Evolutionary conservation across 1,140 invertebrate genomes (phyloP).

Genomic region (Callitettix versicolor): DNA sequence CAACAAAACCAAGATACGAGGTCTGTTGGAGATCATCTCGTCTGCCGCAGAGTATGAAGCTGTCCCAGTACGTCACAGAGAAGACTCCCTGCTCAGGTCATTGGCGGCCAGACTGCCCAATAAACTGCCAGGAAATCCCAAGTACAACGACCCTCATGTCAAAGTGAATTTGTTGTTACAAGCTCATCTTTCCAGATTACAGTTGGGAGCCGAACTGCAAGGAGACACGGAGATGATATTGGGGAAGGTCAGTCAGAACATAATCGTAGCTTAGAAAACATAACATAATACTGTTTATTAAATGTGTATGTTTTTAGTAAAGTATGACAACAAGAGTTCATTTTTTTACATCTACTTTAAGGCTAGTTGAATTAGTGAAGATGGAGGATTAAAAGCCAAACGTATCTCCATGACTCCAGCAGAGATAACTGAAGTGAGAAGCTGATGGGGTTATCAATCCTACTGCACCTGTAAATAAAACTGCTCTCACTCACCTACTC

Average conservation of each 20-base stretch:
- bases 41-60: slow-evolving; percentile 94
- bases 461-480: too few species aligned
- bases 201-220: slow-evolving; percentile 89
- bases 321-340: too few species aligned
- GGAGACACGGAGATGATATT: slow-evolving; percentile 90
- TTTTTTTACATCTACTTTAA: too few species aligned
- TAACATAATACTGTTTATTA: too few species aligned
- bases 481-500: too few species aligned
- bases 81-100: slow-evolving; percentile 80
- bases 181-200: slow-evolving; percentile 88
- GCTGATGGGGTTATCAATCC: too few species aligned
- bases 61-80: slow-evolving; percentile 88
- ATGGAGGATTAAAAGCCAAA: too few species aligned
- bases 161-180: slow-evolving; percentile 95
- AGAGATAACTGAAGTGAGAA: too few species aligned
- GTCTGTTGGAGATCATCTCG: slow-evolving; percentile 94
- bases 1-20: slow-evolving; percentile 93
- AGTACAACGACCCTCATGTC: slow-evolving; percentile 93
- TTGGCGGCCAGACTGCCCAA: slow-evolving; percentile 68
- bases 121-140: slow-evolving; percentile 54
- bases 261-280: too few species aligned
- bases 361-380: too few species aligned
- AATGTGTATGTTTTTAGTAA: too few species aligned
- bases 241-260: slow-evolving; percentile 45
- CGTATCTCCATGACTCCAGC: too few species aligned